A percentile compares a stretch with the other conserved stretches of the same genome.
Evolutionary conservation across 2,113 vertebrate genomes (phyloP).

Genomic region (Scomber scombrus): DNA sequence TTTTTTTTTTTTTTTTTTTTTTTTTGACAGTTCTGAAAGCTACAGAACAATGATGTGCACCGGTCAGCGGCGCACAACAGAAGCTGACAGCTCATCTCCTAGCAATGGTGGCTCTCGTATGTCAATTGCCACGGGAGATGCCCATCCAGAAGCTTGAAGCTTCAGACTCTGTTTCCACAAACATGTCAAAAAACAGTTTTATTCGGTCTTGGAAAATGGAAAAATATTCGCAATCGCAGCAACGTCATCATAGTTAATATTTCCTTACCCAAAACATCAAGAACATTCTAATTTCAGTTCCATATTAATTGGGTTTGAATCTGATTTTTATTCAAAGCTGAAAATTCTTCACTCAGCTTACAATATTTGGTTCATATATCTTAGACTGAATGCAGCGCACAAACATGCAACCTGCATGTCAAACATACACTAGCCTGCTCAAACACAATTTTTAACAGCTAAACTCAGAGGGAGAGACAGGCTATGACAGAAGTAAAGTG

Average conservation of each 20-base stretch:
- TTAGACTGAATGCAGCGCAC: conserved; percentile 18
- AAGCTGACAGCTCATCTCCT: neutral
- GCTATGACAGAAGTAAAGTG: conserved; percentile 78
- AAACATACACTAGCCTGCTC: conserved; percentile 17
- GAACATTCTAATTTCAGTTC: too few species aligned
- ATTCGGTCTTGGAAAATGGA: neutral
- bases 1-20: too few species aligned
- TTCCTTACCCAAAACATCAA: neutral
- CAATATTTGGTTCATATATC: conserved; percentile 1
- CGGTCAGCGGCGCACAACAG: neutral
- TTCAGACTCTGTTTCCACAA: neutral
- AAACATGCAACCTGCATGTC: conserved; percentile 36
- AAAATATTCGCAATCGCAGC: neutral
- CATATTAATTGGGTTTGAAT: neutral
- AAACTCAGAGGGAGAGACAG: conserved; percentile 70
- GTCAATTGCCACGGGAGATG: neutral
- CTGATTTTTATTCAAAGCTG: conserved; percentile 10
- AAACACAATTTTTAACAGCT: conserved; percentile 30
- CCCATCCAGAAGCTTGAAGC: neutral
- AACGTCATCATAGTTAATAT: neutral
- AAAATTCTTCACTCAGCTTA: neutral
- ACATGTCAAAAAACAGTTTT: neutral
- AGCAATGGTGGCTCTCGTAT: neutral
- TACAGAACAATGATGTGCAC: neutral
- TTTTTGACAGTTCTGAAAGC: neutral